Evolutionary conservation across 2,888 invertebrate species (phyloP).

Genomic region (Nezara viridula): DNA sequence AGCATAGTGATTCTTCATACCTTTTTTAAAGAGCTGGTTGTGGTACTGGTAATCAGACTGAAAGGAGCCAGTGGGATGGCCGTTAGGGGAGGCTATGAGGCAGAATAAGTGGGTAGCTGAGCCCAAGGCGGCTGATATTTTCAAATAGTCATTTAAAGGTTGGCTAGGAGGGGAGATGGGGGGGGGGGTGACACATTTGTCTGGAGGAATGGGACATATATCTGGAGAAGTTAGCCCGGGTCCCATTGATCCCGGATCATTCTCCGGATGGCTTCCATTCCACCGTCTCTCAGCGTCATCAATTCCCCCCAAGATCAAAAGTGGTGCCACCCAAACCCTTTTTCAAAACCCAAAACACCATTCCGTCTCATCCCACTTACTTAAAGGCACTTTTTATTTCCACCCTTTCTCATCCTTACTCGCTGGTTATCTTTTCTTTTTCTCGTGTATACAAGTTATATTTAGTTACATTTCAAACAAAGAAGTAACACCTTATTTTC

Average conservation of each 20-base stretch:
- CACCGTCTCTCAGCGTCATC: background rate
- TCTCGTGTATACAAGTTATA: no score
- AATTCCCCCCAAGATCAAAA: constrained; percentile 4
- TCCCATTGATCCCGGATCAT: constrained; percentile 60
- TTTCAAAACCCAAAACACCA: constrained; percentile 41
- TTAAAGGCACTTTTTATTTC: background rate
- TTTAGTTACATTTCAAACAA: no score
- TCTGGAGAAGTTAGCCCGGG: constrained; percentile 61
- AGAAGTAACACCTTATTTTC: no score
- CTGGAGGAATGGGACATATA: constrained; percentile 62
- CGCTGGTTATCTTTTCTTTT: background rate
- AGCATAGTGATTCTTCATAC: background rate
- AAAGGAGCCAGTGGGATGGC: background rate
- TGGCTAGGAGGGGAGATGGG: constrained; percentile 38
- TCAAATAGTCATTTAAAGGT: constrained; percentile 51
- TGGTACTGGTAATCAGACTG: background rate
- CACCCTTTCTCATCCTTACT: background rate
- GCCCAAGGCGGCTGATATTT: background rate
- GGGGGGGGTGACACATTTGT: constrained; percentile 61
- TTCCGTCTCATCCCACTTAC: constrained; percentile 15
- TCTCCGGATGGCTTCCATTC: constrained; percentile 4
- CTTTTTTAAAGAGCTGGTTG: background rate
- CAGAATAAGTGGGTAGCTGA: constrained; percentile 5
- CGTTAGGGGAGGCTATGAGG: background rate
- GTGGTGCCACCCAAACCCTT: background rate